Conservation (phyloP, 1,140 invertebrate species). For the Cherax destructor region DNA sequence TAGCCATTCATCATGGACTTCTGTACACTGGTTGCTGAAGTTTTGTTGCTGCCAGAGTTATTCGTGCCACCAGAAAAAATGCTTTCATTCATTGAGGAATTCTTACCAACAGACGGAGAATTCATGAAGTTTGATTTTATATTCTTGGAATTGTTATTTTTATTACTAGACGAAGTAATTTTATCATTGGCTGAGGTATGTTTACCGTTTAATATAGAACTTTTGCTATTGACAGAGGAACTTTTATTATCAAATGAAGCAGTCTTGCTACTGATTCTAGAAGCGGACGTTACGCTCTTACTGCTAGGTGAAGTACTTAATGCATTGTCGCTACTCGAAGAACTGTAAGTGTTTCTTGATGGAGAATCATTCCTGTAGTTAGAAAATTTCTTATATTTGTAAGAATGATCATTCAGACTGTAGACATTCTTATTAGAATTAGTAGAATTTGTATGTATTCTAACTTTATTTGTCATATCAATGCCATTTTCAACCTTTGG, state of each 20-base stretch:
- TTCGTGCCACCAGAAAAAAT: neutral
- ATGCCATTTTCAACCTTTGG: slow-evolving; percentile 1
- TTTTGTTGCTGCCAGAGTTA: neutral
- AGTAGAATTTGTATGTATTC: slow-evolving; percentile 12
- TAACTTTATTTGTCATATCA: slow-evolving; percentile 15
- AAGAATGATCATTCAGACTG: slow-evolving; percentile 10
- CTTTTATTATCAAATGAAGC: neutral
- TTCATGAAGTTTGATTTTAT: slow-evolving; percentile 1
- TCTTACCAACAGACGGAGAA: neutral
- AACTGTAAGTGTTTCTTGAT: neutral
- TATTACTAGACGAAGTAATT: neutral
- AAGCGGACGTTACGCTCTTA: slow-evolving; percentile 1
- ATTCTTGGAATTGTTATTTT: neutral
- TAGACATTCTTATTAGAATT: neutral
- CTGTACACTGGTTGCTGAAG: neutral
- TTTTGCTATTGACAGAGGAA: neutral
- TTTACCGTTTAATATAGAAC: neutral
- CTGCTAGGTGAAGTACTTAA: neutral
- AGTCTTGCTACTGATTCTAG: neutral
- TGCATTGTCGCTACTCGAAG: neutral
- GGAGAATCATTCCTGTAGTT: neutral
- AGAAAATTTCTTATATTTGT: neutral
- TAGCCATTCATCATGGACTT: neutral
- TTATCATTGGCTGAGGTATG: neutral
- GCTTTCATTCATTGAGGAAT: slow-evolving; percentile 3